Base-by-base conservation (phyloP, 2,888 invertebrate species). In the Blomia tropicalis region DNA sequence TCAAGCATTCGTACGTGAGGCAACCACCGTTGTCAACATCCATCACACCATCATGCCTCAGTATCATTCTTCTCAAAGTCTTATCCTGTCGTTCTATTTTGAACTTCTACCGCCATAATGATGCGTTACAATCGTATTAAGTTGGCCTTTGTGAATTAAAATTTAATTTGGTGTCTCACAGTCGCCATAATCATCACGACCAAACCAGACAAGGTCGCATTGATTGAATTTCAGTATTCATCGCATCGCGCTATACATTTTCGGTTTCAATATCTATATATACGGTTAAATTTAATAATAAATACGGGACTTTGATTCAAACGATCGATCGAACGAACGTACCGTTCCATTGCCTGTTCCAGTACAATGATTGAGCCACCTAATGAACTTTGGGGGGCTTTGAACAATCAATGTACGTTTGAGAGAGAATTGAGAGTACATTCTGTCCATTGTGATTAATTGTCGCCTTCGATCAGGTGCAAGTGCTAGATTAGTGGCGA, bases 181-280 rank as follows among this genome's bases (percentile, higher is more conserved):
- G n/a, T n/a, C n/a, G n/a, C n/a, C n/a, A n/a, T n/a, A n/a, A n/a
- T n/a, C n/a, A n/a, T n/a, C n/a, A n/a, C 27, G 51, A 47, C 51
- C 51, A 11, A 22, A n/a, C 7, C 51, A 7, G n/a, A 19, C 51
- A 47, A 47, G 51, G 51, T 47, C 51, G 51, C 22, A 7, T 47
- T 47, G 51, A 47, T 47, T 47, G 51, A 47, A 47, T 47, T n/a
- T 47, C n/a, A 47, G 51, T 47, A 47, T 47, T 47, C 51, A 47
- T 47, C 7, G 7, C 51, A 47, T 14, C 51, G 51, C n/a, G n/a
- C n/a, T n/a, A n/a, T 47, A 7, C 51, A n/a, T 14, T 17, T 36
- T 36, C 7, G 17, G 36, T 36, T 36, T n/a, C n/a, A n/a, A 14
- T n/a, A 41, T n/a, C 41, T 17, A 14, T 14, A n/a, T n/a, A 41